Conservation (phyloP, 2,797 vertebrate genomes). For the Argyrosomus regius region DNA sequence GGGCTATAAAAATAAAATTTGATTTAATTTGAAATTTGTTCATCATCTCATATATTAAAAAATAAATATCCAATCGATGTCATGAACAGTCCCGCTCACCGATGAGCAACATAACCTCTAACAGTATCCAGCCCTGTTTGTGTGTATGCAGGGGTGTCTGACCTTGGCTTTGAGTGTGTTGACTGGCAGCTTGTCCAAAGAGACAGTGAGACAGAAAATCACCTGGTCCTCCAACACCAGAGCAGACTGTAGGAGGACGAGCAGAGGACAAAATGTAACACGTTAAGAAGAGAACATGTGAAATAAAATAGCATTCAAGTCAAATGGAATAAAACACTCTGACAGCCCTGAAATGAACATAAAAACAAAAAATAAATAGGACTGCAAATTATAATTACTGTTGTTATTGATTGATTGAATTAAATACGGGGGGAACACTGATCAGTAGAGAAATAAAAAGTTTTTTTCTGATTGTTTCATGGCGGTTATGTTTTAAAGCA, state of each 20-base stretch:
- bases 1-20: too few species aligned
- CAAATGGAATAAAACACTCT: too few species aligned
- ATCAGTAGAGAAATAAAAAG: too few species aligned
- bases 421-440: too few species aligned
- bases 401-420: neutral
- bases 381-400: neutral
- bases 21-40: too few species aligned
- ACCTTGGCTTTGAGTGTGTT: slow-evolving; percentile 92
- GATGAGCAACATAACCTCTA: neutral
- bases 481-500: too few species aligned
- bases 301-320: neutral
- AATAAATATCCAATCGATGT: too few species aligned
- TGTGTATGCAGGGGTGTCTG: slow-evolving; percentile 44
- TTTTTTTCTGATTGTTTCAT: too few species aligned
- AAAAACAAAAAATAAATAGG: neutral
- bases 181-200: slow-evolving; percentile 89
- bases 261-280: slow-evolving; percentile 21
- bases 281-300: neutral
- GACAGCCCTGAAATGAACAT: too few species aligned
- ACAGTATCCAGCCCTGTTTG: neutral
- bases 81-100: neutral
- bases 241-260: slow-evolving; percentile 84
- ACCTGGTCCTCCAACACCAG: slow-evolving; percentile 89
- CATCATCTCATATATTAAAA: too few species aligned
- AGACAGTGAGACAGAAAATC: slow-evolving; percentile 90